A percentile compares a stretch with the other conserved stretches of the same genome.
Evolutionary conservation across 2,113 vertebrate species (phyloP).

Genomic region (Romanogobio albipinnatus): DNA sequence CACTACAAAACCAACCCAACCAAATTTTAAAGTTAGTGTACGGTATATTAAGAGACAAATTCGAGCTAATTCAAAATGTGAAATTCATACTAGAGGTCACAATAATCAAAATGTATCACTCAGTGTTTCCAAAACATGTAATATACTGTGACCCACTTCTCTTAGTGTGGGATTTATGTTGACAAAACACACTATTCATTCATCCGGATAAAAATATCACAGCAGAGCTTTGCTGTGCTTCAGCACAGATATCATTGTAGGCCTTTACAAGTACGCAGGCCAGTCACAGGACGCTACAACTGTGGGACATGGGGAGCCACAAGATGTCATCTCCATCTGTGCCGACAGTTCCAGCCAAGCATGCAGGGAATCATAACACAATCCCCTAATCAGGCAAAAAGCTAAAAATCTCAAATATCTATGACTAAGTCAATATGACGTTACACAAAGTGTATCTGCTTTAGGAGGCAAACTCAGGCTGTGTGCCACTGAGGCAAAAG

Average conservation of each 20-base stretch:
- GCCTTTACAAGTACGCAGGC: conserved; percentile 46
- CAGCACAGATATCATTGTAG: not conserved
- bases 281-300: conserved; percentile 50
- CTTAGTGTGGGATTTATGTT: not conserved
- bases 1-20: too few species aligned
- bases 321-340: conserved; percentile 65
- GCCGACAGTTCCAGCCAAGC: conserved; percentile 44
- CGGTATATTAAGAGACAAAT: not conserved
- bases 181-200: conserved; percentile 4
- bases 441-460: not conserved
- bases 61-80: not conserved
- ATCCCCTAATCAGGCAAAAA: conserved; percentile 19
- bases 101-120: not conserved
- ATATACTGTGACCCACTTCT: not conserved
- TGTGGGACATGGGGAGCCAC: conserved; percentile 55
- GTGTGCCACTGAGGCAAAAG: conserved; percentile 1
- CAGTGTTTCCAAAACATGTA: not conserved
- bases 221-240: conserved; percentile 8
- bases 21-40: not conserved
- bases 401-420: not conserved
- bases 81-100: not conserved
- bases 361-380: conserved; percentile 38
- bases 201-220: conserved; percentile 20
- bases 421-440: not conserved
- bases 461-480: not conserved